These are phyloP conservation scores for Hypercompe scribonia DNA, from an alignment of 2,888 invertebrate genomes.

Conservation along the genomic window DNA sequence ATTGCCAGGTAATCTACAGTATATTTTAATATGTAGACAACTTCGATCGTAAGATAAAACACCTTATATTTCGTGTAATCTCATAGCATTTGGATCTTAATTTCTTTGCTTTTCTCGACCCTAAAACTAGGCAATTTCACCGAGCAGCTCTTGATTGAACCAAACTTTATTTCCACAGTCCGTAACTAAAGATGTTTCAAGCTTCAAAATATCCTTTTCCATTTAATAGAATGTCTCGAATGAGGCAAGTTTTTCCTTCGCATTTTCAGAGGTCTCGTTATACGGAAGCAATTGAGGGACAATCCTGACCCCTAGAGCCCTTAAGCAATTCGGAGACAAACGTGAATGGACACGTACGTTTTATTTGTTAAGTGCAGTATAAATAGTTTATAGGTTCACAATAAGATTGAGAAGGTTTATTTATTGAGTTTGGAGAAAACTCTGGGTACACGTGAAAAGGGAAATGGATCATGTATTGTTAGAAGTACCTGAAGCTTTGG, in stretches of 20 bases:
- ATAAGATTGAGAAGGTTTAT: slow-evolving; percentile 27
- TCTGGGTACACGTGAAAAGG: slow-evolving; percentile 7
- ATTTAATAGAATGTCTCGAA: slow-evolving; percentile 55
- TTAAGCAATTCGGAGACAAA: slow-evolving; percentile 51
- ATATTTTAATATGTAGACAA: not conserved
- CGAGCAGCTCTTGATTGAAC: not conserved
- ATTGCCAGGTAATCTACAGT: not conserved
- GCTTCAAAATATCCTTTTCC: slow-evolving; percentile 51
- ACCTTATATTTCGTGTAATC: not conserved
- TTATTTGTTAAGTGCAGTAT: slow-evolving; percentile 61
- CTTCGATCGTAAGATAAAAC: not conserved
- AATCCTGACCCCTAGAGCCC: slow-evolving; percentile 48
- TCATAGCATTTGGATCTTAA: not conserved
- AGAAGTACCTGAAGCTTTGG: slow-evolving; percentile 4
- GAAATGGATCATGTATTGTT: slow-evolving; percentile 24
- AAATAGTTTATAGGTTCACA: slow-evolving; percentile 50
- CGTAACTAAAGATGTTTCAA: slow-evolving; percentile 30
- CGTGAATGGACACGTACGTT: slow-evolving; percentile 57
- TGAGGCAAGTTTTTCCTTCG: slow-evolving; percentile 52
- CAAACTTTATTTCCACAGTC: slow-evolving; percentile 25
- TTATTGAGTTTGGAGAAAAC: slow-evolving; percentile 22
- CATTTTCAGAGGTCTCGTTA: slow-evolving; percentile 55
- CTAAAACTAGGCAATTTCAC: not conserved
- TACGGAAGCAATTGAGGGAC: slow-evolving; percentile 52
- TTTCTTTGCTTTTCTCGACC: not conserved